phyloP scores from a whole-genome alignment of 2,888 invertebrate genomes.

The Zaprionus obscuricornis region DNA sequence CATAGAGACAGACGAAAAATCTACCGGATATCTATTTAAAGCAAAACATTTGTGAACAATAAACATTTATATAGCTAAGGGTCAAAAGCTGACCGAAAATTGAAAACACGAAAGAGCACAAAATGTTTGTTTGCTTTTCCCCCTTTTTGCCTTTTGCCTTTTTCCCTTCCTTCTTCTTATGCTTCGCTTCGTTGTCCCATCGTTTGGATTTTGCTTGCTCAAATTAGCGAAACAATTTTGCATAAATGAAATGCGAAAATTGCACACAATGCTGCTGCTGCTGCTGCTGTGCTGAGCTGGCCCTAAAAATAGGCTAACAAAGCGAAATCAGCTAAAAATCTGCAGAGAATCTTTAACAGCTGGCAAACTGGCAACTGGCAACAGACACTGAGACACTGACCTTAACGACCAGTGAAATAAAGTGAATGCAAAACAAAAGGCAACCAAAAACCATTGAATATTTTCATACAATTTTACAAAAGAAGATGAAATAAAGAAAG shows the following conservation, averaged over 20 bases:
- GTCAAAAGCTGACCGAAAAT: slow-evolving; percentile 37
- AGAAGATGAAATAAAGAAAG: too few relatives aligned
- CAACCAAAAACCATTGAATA: too few relatives aligned
- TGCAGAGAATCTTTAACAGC: too few relatives aligned
- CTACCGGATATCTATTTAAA: slow-evolving; percentile 43
- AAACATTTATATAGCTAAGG: too few relatives aligned
- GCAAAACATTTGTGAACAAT: neutral
- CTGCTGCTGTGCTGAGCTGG: slow-evolving; percentile 1
- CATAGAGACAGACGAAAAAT: too few relatives aligned
- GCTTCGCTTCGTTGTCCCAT: too few relatives aligned
- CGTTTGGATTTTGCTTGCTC: too few relatives aligned
- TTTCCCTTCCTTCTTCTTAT: too few relatives aligned
- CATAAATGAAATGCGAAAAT: slow-evolving; percentile 40
- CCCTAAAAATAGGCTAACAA: slow-evolving; percentile 47
- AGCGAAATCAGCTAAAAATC: slow-evolving; percentile 15
- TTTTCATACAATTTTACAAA: too few relatives aligned
- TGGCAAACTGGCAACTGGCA: neutral
- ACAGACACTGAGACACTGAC: slow-evolving; percentile 30
- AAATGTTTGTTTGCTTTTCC: slow-evolving; percentile 33
- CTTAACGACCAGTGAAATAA: slow-evolving; percentile 4
- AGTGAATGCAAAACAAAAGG: too few relatives aligned
- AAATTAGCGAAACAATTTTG: slow-evolving; percentile 45
- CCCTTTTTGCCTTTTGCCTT: too few relatives aligned
- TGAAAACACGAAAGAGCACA: slow-evolving; percentile 44
- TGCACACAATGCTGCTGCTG: slow-evolving; percentile 29